Evolutionary conservation across 2,888 invertebrate genomes (phyloP).

Genomic region (Cosmorhoe ocellata): DNA sequence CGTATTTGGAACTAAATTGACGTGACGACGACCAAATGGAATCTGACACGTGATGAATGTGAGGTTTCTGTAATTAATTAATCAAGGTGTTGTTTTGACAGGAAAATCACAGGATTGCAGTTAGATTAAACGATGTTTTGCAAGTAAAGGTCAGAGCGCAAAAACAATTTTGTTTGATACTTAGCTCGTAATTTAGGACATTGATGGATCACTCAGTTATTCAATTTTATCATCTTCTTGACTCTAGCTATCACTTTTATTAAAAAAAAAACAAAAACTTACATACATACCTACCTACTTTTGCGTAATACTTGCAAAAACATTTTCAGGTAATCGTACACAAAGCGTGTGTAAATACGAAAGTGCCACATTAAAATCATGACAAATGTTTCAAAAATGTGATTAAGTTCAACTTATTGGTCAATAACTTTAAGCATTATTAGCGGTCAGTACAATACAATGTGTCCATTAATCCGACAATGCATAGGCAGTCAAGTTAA

Average conservation of each 20-base stretch:
- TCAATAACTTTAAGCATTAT: slow-evolving; percentile 41
- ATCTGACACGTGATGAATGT: slow-evolving; percentile 53
- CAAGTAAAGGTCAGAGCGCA: slow-evolving; percentile 26
- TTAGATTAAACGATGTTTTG: slow-evolving; percentile 32
- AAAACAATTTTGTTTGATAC: slow-evolving; percentile 17
- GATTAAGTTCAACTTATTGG: slow-evolving; percentile 17
- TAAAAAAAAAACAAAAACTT: neutral
- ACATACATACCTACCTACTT: too few species aligned
- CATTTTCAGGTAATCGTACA: too few species aligned
- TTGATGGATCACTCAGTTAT: slow-evolving; percentile 24
- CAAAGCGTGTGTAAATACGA: neutral
- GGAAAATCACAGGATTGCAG: slow-evolving; percentile 35
- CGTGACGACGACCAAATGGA: slow-evolving; percentile 58
- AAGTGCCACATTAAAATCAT: slow-evolving; percentile 10
- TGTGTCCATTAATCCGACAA: slow-evolving; percentile 44
- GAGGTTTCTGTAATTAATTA: slow-evolving; percentile 47
- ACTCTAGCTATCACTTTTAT: slow-evolving; percentile 11
- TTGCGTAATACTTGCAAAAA: too few species aligned
- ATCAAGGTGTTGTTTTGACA: slow-evolving; percentile 37
- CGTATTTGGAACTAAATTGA: slow-evolving; percentile 31
- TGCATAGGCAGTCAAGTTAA: slow-evolving; percentile 62
- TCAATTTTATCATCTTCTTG: slow-evolving; percentile 14
- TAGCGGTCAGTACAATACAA: slow-evolving; percentile 23
- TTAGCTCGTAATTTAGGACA: slow-evolving; percentile 17
- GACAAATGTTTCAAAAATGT: slow-evolving; percentile 22